These are phyloP conservation scores for Asobara japonica DNA, from an alignment of 1,140 invertebrate genomes.

Conservation along the genomic window DNA sequence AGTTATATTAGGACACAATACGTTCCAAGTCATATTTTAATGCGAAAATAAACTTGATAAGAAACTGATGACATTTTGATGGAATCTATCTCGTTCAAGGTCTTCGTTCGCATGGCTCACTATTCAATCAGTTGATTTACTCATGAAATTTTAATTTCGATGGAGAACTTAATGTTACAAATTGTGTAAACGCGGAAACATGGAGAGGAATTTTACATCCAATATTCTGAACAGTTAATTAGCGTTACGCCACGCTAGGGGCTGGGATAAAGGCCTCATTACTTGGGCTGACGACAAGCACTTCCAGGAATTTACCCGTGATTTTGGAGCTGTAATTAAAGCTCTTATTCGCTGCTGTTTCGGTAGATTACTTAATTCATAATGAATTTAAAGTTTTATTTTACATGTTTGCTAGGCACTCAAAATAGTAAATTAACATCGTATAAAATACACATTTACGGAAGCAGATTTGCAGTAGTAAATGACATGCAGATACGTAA, in stretches of 20 bases:
- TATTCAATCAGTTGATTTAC: background rate
- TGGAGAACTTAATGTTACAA: background rate
- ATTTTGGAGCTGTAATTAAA: background rate
- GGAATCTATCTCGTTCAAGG: too few species aligned
- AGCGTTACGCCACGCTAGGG: slow-evolving; percentile 37
- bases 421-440: too few species aligned
- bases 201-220: slow-evolving; percentile 38
- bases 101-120: too few species aligned
- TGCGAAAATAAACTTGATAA: too few species aligned
- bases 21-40: too few species aligned
- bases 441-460: too few species aligned
- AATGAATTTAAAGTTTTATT: background rate
- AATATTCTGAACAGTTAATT: slow-evolving; percentile 48
- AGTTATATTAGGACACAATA: too few species aligned
- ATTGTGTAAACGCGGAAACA: background rate
- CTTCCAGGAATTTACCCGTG: background rate
- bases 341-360: background rate
- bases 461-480: too few species aligned
- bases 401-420: too few species aligned
- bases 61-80: too few species aligned
- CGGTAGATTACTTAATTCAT: background rate
- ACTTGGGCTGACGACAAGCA: background rate
- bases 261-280: background rate
- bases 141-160: background rate
- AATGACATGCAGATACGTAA: too few species aligned